A percentile compares a stretch with the other conserved stretches of the same genome.
Conservation (phyloP, 2,888 invertebrate genomes). For the Cenopis cana region DNA sequence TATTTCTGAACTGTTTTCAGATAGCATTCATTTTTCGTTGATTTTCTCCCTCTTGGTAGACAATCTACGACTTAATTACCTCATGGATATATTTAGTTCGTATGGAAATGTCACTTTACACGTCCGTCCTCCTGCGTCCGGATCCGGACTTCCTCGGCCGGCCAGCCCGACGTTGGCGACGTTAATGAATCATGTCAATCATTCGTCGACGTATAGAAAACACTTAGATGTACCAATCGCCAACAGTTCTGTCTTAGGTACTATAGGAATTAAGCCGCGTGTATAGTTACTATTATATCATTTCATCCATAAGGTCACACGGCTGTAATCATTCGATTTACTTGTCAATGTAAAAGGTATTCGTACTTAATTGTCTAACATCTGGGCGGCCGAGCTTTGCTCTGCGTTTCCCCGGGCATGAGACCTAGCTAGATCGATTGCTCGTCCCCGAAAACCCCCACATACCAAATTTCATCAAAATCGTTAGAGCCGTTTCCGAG, state of each 20-base stretch:
- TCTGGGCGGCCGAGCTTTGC: no score
- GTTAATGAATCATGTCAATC: conserved; percentile 52
- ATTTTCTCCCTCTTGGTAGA: not conserved
- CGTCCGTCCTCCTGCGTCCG: conserved; percentile 37
- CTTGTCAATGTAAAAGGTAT: not conserved
- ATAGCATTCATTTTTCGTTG: no score
- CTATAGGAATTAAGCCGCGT: not conserved
- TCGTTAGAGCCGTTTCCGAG: no score
- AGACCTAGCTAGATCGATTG: no score
- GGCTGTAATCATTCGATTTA: not conserved
- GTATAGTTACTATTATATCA: no score
- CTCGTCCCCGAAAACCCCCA: no score
- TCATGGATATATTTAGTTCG: conserved; percentile 12
- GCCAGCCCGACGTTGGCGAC: no score
- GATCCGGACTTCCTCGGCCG: conserved; percentile 51
- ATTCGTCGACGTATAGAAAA: conserved; percentile 4
- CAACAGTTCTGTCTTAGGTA: conserved; percentile 7
- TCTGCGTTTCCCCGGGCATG: no score
- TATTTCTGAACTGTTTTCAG: no score
- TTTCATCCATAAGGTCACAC: not conserved
- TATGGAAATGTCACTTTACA: conserved; percentile 26
- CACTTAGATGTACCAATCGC: not conserved
- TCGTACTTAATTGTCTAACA: not conserved
- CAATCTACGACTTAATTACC: no score
- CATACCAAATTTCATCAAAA: no score